Percentiles rank a stretch among this genome's conserved stretches.
Evolutionary conservation across 1,140 invertebrate genomes (phyloP).

Genomic region (Aradophagus sp.): DNA sequence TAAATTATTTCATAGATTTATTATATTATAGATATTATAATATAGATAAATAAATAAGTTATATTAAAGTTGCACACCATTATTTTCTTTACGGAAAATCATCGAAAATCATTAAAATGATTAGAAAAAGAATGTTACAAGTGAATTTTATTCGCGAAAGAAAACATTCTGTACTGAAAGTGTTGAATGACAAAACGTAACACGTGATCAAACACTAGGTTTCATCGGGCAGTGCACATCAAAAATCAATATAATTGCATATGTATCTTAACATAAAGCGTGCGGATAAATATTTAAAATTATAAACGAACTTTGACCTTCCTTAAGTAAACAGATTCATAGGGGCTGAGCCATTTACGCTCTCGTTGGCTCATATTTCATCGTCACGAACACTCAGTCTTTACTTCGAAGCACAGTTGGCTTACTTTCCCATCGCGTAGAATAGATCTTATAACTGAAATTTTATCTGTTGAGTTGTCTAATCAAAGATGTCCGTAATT

Average conservation of each 20-base stretch:
- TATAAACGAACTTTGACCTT: constrained; percentile 44
- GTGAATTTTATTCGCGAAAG: too few species aligned
- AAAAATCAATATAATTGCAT: background rate
- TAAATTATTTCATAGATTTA: too few species aligned
- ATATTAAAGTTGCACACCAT: too few species aligned
- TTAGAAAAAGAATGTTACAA: too few species aligned
- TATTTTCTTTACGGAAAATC: too few species aligned
- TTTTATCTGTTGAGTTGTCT: constrained; percentile 36
- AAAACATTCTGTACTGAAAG: too few species aligned
- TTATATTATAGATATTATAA: too few species aligned
- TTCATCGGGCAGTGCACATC: background rate
- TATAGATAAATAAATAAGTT: too few species aligned
- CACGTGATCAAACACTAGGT: too few species aligned
- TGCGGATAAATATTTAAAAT: constrained; percentile 29
- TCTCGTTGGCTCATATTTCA: constrained; percentile 45
- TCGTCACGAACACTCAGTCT: constrained; percentile 41
- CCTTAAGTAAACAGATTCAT: constrained; percentile 32
- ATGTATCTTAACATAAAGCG: constrained; percentile 1
- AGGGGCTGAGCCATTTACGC: constrained; percentile 35
- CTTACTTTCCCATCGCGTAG: constrained; percentile 34
- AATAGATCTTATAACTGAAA: constrained; percentile 47
- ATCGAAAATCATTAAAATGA: too few species aligned
- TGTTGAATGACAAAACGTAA: too few species aligned
- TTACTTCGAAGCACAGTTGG: constrained; percentile 40
- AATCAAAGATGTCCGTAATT: constrained; percentile 30